Base-by-base conservation (phyloP, 2,113 vertebrate genomes). In the Notiomystis cincta region DNA sequence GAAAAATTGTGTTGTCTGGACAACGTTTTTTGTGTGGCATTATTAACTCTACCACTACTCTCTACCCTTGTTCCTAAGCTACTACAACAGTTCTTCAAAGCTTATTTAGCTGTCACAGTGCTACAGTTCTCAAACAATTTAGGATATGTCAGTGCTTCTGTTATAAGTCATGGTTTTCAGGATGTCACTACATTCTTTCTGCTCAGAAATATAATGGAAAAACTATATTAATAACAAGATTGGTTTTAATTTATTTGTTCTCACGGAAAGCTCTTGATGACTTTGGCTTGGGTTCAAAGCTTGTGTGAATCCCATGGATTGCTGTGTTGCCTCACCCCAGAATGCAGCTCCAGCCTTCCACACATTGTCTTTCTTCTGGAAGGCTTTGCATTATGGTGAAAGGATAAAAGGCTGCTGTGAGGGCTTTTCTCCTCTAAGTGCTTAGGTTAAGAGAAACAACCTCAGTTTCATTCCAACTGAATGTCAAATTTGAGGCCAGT, bases 381-480 rank as follows among this genome's bases (percentile, higher is more conserved):
- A 92, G 31, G 25, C 54, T 82, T 75, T 88, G 37, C 24, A 7
- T 76, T 90, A 27, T 0, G 2, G 22, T 45, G 57, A 65, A 79
- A 79, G 28, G 25, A 57, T 80, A 56, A 85, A 89, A 65, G 19
- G 37, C 30, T 57, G 16, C 31, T 57, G 4, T 37, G 50, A 83
- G 28, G 40, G 27, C 30, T 77, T 91, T 82, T 65, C 33, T 89
- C 9, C 27, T 86, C 19, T 56, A 22, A 35, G 9, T 51, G 25
- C 70, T 85, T 64, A 61, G n/a, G 16, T 76, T 85, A 81, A 91
- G 57, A 91, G 54, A 57, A 89, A 22, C 45, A 89, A 57, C 40
- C 13, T 73, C 70, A 24, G 9, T 76, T 79, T 87, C 12, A 53
- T 67, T 48, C 3, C 3, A 71, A 28, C 7, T 54, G 65, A 82